Base-by-base conservation (phyloP, 2,888 invertebrate genomes). In the Synanthedon vespiformis region DNA sequence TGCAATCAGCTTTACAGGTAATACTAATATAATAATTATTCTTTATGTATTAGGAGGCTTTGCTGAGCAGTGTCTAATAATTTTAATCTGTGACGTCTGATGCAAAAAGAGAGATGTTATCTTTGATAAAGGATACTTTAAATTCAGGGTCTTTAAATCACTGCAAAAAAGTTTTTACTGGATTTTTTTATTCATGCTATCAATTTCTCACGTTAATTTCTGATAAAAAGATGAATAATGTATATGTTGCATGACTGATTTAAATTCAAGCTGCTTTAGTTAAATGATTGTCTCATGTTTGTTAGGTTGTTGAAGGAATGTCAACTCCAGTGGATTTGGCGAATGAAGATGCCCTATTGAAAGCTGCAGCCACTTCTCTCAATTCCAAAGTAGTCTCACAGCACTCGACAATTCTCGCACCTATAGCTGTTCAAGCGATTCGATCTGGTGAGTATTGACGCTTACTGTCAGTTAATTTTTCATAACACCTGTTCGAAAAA, bases 351-450 rank as follows among this genome's bases (percentile, higher is more conserved):
- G 93, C 94, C 52, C 88, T 99, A 49, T 87, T 97, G 56, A 95
- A 97, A 80, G 96, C 95, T 76, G 99, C 99, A n/a, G 95, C 97
- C 4, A 99, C 99, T 40, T 95, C 99, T 1, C 89, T 99, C 10
- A 99, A 98, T 83, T 99, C 99, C 0, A 99, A 99, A 89, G 98
- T 99, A 40, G 99, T 99, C 0, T 98, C 96, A 0, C 99, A 99
- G 79, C 97, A 99, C 74, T 98, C 98, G 18, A 95, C 94, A 72
- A 90, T 96, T 40, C 86, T 99, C 64, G 98, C 98, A 40, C 99
- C 99, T 1, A 92, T 99, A 73, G 99, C 99, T 58, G 99, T 99
- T 0, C 95, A 98, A 77, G 98, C 99, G 50, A 98, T 99, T 49
- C 89, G 97, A 57, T 94, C 94, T 79, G 93, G 97, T 67, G 89